Conservation (phyloP, 1,140 invertebrate genomes). For the Drosophila auraria region DNA sequence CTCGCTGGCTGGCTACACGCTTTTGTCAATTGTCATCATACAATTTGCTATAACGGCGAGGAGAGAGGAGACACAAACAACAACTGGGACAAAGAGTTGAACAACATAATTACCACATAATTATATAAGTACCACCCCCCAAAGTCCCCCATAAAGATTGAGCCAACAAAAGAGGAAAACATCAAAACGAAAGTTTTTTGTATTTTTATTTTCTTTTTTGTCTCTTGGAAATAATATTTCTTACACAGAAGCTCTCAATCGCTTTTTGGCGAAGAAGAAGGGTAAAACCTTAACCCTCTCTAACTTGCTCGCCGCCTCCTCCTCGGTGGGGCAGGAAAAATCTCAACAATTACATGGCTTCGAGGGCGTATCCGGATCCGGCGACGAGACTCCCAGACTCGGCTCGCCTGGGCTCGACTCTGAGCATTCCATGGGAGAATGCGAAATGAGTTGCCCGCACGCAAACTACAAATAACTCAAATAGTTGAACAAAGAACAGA, state of each 20-base stretch:
- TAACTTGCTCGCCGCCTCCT: no score
- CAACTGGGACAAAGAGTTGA: slow-evolving; percentile 70
- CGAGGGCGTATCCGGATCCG: slow-evolving; percentile 19
- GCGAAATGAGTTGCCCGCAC: slow-evolving; percentile 56
- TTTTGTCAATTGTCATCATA: slow-evolving; percentile 51
- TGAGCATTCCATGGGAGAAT: slow-evolving; percentile 53
- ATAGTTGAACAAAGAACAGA: slow-evolving; percentile 49
- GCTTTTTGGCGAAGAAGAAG: neutral
- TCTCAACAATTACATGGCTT: slow-evolving; percentile 35
- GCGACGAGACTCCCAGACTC: slow-evolving; percentile 6
- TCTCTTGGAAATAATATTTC: slow-evolving; percentile 13
- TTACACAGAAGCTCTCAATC: slow-evolving; percentile 9
- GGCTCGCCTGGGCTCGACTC: neutral
- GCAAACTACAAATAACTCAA: slow-evolving; percentile 69
- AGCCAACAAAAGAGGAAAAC: slow-evolving; percentile 31
- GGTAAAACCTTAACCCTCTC: slow-evolving; percentile 1
- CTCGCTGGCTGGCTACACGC: neutral
- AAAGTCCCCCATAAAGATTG: slow-evolving; percentile 15
- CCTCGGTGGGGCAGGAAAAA: slow-evolving; percentile 22
- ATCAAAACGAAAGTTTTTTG: slow-evolving; percentile 61
- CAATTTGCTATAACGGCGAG: slow-evolving; percentile 40
- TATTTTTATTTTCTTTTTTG: slow-evolving; percentile 3
- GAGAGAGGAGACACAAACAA: slow-evolving; percentile 6
- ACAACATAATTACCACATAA: slow-evolving; percentile 72
- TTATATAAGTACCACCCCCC: slow-evolving; percentile 59